Conservation (phyloP, 1,140 invertebrate species). For the Plutomurus gul region DNA sequence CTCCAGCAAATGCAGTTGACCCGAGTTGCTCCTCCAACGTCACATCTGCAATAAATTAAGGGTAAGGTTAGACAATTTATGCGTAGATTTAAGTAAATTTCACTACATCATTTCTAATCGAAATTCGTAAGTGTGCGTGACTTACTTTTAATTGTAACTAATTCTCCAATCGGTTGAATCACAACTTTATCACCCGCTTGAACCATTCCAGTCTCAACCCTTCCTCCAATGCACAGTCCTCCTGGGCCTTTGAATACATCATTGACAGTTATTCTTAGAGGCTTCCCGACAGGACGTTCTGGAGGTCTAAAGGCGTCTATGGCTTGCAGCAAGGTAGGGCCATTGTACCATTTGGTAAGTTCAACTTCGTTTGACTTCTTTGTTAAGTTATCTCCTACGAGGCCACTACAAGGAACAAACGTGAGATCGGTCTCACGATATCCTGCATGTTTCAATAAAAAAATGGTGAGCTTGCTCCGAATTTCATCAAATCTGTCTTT, state of each 20-base stretch:
- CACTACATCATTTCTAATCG: neutral
- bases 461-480: slow-evolving; percentile 77
- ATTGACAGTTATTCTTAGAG: slow-evolving; percentile 87
- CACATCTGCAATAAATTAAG: slow-evolving; percentile 60
- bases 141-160: slow-evolving; percentile 73
- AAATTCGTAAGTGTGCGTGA: neutral
- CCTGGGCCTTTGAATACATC: slow-evolving; percentile 94
- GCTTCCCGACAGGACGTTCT: slow-evolving; percentile 80
- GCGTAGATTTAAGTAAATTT: no score
- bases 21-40: slow-evolving; percentile 73
- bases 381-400: slow-evolving; percentile 90
- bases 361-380: slow-evolving; percentile 68
- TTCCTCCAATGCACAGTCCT: slow-evolving; percentile 84
- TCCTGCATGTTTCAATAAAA: slow-evolving; percentile 87
- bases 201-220: slow-evolving; percentile 87
- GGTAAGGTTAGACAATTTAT: neutral
- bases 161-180: slow-evolving; percentile 82
- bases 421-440: slow-evolving; percentile 85
- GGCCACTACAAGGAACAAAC: slow-evolving; percentile 93
- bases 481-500: slow-evolving; percentile 86
- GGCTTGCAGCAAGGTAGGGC: slow-evolving; percentile 78
- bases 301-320: slow-evolving; percentile 85
- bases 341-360: slow-evolving; percentile 81
- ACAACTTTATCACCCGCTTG: slow-evolving; percentile 84
- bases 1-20: slow-evolving; percentile 87